A percentile compares a stretch with the other conserved stretches of the same genome.
Conservation (phyloP, 2,113 vertebrate genomes). For the Dipodomys ordii region DNA sequence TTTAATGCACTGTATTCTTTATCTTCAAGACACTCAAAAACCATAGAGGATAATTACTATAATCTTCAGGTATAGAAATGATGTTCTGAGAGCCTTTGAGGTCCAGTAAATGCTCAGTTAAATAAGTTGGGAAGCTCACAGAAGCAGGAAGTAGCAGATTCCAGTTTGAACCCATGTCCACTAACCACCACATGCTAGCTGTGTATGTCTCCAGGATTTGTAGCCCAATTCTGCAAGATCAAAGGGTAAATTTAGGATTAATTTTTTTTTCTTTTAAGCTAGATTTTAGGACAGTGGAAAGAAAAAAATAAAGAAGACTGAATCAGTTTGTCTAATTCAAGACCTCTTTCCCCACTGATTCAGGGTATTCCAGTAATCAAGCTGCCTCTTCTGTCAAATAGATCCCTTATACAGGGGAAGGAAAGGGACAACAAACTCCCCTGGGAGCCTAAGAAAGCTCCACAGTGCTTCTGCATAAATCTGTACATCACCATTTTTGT, state of each 20-base stretch:
- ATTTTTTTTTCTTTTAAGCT: neutral
- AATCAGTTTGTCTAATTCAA: neutral
- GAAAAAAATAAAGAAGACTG: neutral
- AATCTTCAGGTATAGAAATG: neutral
- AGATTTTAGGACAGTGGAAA: neutral
- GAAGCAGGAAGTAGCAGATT: neutral
- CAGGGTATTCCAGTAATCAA: neutral
- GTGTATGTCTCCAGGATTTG: neutral
- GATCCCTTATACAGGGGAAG: neutral
- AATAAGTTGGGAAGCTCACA: neutral
- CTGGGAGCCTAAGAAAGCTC: no score
- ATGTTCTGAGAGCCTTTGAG: neutral
- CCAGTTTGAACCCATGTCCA: neutral
- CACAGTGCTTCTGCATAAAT: neutral
- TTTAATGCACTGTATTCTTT: neutral
- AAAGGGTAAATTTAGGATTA: neutral
- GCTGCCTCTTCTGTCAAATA: neutral
- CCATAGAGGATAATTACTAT: neutral
- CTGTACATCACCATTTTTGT: neutral
- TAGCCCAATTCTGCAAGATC: neutral
- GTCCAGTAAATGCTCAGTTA: neutral
- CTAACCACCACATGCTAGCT: neutral
- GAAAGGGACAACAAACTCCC: no score
- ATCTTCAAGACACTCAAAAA: conserved; percentile 7
- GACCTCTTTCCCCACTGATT: neutral